Evolutionary conservation across 2,888 invertebrate genomes (phyloP).

Genomic region (Zeuzera pyrina): DNA sequence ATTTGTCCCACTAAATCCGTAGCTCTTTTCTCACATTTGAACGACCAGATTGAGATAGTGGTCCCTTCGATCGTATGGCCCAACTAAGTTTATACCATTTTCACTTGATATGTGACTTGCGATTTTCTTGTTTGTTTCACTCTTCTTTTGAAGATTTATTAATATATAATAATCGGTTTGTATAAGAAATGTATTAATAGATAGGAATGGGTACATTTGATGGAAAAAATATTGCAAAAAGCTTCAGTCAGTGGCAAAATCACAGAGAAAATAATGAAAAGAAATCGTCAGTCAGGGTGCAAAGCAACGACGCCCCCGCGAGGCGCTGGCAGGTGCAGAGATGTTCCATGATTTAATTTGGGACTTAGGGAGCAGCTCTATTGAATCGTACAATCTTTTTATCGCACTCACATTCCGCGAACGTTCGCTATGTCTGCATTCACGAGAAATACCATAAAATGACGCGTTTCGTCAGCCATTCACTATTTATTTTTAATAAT

Average conservation of each 20-base stretch:
- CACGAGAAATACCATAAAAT: background rate
- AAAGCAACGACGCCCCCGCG: constrained; percentile 39
- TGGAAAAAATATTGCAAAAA: background rate
- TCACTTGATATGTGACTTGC: constrained; percentile 44
- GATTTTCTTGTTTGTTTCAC: constrained; percentile 27
- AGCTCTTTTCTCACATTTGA: constrained; percentile 60
- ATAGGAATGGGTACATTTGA: too few species aligned
- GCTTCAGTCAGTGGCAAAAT: background rate
- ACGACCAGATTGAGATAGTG: constrained; percentile 61
- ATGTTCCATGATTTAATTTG: constrained; percentile 72
- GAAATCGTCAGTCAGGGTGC: constrained; percentile 46
- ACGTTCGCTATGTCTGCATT: constrained; percentile 21
- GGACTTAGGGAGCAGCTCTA: constrained; percentile 68
- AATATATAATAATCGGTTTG: too few species aligned
- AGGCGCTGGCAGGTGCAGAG: constrained; percentile 60
- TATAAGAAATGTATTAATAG: too few species aligned
- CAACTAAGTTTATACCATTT: constrained; percentile 63
- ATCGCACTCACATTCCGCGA: constrained; percentile 37
- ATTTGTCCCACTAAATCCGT: constrained; percentile 66
- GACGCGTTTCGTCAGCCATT: too few species aligned
- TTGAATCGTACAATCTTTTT: constrained; percentile 63
- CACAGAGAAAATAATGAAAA: constrained; percentile 39
- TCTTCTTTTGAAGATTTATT: too few species aligned
- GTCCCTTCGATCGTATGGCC: constrained; percentile 53
- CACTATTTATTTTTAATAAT: too few species aligned